phyloP scores from a whole-genome alignment of 2,888 invertebrate species.

The Orthonychiurus folsomi region DNA sequence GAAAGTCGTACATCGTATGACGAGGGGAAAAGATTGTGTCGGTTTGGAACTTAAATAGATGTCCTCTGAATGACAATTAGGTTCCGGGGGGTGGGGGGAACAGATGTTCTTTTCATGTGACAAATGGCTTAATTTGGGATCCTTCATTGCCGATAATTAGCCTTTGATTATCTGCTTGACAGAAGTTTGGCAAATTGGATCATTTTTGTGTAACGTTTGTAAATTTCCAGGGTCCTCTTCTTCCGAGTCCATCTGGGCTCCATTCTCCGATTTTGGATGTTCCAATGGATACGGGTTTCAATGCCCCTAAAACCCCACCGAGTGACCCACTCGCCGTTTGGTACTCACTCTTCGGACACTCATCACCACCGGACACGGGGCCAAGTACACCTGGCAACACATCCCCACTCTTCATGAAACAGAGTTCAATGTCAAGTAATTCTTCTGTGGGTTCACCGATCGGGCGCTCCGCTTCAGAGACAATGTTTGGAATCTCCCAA shows the following conservation, averaged over 20 bases:
- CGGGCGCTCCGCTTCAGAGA: conserved; percentile 27
- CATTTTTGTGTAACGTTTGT: too few species aligned
- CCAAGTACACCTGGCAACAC: conserved; percentile 36
- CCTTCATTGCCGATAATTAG: too few species aligned
- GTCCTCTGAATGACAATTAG: too few species aligned
- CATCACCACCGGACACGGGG: conserved; percentile 36
- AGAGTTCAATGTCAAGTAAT: conserved; percentile 29
- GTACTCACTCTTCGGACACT: conserved; percentile 39
- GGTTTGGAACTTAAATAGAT: too few species aligned
- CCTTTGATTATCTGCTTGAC: too few species aligned
- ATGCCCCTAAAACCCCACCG: conserved; percentile 35
- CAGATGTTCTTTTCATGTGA: too few species aligned
- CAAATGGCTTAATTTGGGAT: too few species aligned
- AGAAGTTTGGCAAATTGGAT: too few species aligned
- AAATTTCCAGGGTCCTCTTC: conserved; percentile 41
- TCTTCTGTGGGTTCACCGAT: conserved; percentile 31
- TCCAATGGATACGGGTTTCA: conserved; percentile 40
- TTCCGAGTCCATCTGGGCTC: conserved; percentile 42
- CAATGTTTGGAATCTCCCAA: conserved; percentile 30
- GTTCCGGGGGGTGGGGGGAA: too few species aligned
- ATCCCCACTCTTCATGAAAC: conserved; percentile 39
- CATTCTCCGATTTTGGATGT: conserved; percentile 37
- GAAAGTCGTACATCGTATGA: too few species aligned
- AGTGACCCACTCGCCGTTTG: conserved; percentile 38
- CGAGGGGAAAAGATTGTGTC: too few species aligned